Conservation (phyloP, 2,113 vertebrate species). For the Hirundichthys speculiger region DNA sequence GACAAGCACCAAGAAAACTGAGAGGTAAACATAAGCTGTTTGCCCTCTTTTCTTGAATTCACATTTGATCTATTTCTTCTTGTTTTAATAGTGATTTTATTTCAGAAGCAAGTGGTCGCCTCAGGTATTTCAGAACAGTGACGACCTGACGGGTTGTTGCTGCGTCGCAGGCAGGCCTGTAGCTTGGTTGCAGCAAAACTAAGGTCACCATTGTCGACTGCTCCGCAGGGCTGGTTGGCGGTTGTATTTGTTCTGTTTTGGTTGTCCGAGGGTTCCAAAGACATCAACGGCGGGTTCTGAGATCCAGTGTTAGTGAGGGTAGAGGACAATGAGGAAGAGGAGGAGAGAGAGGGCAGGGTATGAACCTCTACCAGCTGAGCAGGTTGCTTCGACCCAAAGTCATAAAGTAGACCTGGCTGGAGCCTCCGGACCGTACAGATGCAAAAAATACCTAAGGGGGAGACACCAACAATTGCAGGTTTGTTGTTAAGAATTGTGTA, state of each 20-base stretch:
- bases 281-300: slow-evolving; percentile 62
- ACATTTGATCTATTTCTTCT: slow-evolving; percentile 50
- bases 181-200: background rate
- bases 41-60: slow-evolving; percentile 42
- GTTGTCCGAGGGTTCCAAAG: slow-evolving; percentile 46
- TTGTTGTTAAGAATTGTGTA: too few relatives aligned
- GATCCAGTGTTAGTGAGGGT: slow-evolving; percentile 76
- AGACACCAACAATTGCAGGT: background rate
- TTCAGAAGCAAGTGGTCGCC: slow-evolving; percentile 20
- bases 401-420: slow-evolving; percentile 99
- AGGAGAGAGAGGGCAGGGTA: slow-evolving; percentile 30
- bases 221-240: slow-evolving; percentile 21
- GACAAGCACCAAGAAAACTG: slow-evolving; percentile 53
- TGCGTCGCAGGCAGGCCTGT: slow-evolving; percentile 67
- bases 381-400: slow-evolving; percentile 97
- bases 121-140: slow-evolving; percentile 28
- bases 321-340: slow-evolving; percentile 44
- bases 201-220: slow-evolving; percentile 11
- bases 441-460: slow-evolving; percentile 93
- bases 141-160: slow-evolving; percentile 65
- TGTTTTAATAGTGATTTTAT: slow-evolving; percentile 28
- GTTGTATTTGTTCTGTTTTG: slow-evolving; percentile 58
- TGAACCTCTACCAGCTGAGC: slow-evolving; percentile 95
- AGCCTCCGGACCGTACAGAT: slow-evolving; percentile 95
- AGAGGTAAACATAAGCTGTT: slow-evolving; percentile 8